Percentiles rank a stretch among this genome's conserved stretches.
phyloP scores from a whole-genome alignment of 1,140 invertebrate species.

The Trachelipus rathkii region DNA sequence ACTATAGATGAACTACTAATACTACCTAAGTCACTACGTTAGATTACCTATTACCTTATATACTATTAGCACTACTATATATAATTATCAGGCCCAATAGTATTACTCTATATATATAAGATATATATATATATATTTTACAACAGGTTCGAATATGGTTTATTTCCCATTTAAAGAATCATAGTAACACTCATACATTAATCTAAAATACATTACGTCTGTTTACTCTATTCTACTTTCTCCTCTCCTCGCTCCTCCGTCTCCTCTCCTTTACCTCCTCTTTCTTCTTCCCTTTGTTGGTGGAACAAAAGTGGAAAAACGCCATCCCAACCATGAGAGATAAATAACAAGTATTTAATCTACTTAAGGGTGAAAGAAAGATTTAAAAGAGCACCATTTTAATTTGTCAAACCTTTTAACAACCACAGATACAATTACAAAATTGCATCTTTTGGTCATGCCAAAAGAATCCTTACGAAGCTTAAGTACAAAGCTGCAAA shows the following conservation, averaged over 20 bases:
- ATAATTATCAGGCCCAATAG: too few relatives aligned
- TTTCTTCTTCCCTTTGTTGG: background rate
- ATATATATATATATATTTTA: too few relatives aligned
- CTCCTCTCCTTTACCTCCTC: background rate
- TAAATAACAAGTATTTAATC: background rate
- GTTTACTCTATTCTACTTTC: background rate
- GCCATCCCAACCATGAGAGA: background rate
- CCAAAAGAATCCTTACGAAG: background rate
- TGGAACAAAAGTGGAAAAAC: background rate
- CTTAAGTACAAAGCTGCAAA: background rate
- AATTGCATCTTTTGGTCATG: background rate
- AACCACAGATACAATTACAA: background rate
- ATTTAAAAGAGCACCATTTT: background rate
- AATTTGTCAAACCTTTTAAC: conserved; percentile 13
- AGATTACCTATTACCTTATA: too few relatives aligned
- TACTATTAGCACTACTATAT: too few relatives aligned
- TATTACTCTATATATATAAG: too few relatives aligned
- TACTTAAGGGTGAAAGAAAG: background rate
- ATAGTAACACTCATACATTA: background rate
- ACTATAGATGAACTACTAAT: too few relatives aligned
- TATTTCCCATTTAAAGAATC: too few relatives aligned
- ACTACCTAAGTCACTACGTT: too few relatives aligned
- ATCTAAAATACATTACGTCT: too few relatives aligned
- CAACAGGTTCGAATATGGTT: too few relatives aligned
- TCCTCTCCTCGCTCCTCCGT: background rate